phyloP scores from a whole-genome alignment of 2,797 vertebrate genomes.

The Falco rusticolus region DNA sequence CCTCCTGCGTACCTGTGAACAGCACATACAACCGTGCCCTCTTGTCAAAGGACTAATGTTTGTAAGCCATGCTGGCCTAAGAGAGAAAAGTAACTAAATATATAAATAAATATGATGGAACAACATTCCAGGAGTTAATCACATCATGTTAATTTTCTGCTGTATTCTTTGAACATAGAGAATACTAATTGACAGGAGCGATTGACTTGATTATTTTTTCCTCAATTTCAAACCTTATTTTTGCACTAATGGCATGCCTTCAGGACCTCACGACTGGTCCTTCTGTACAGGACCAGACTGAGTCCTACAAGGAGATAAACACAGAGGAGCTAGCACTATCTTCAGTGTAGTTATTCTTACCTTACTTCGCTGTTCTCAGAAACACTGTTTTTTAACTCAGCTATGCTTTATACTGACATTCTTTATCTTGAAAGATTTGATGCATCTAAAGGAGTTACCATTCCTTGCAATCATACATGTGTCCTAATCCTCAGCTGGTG shows the following conservation, averaged over 20 bases:
- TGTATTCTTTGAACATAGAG: not conserved
- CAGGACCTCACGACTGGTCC: not conserved
- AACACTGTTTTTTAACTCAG: not conserved
- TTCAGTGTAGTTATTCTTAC: not conserved
- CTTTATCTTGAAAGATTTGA: slow-evolving; percentile 17
- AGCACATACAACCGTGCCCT: not conserved
- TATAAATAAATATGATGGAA: not conserved
- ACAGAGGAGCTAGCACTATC: not conserved
- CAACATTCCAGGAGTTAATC: not conserved
- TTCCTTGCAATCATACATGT: not conserved
- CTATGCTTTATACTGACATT: not conserved
- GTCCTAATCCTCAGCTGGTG: not conserved
- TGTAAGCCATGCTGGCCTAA: not conserved
- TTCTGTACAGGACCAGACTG: not conserved
- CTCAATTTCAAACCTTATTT: not conserved
- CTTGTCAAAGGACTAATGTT: not conserved
- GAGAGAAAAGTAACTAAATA: slow-evolving; percentile 21
- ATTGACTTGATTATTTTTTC: not conserved
- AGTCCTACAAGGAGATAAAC: not conserved
- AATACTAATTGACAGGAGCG: not conserved
- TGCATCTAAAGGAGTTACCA: not conserved
- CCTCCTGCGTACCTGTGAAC: slow-evolving; percentile 11
- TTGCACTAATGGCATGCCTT: not conserved
- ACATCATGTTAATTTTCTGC: not conserved
- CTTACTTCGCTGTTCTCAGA: not conserved